Evolutionary conservation across 2,113 vertebrate genomes (phyloP).

Genomic region (Emydura subglobosa): DNA sequence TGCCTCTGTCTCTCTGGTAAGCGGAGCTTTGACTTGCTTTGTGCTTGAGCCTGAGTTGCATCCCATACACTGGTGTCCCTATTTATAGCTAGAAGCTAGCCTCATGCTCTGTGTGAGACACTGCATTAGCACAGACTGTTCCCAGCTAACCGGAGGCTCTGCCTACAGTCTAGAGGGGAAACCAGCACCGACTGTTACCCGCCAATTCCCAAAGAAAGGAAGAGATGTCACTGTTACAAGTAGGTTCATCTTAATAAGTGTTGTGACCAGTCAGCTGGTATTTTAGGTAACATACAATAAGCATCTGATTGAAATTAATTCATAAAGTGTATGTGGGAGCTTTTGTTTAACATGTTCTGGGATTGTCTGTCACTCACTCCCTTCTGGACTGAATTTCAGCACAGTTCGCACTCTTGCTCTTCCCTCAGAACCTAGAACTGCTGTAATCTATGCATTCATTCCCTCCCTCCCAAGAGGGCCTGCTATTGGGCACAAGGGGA

Average conservation of each 20-base stretch:
- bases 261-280: background rate
- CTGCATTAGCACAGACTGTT: background rate
- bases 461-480: background rate
- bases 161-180: background rate
- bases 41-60: background rate
- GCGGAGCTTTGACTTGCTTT: background rate
- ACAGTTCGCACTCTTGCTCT: background rate
- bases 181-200: background rate
- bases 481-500: background rate
- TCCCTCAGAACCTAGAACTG: background rate
- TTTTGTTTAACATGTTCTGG: background rate
- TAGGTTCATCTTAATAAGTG: background rate
- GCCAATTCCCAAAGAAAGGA: background rate
- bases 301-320: background rate
- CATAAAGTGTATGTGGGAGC: background rate
- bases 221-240: background rate
- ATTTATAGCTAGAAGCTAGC: background rate
- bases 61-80: background rate
- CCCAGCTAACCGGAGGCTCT: background rate
- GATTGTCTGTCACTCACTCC: background rate
- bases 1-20: background rate
- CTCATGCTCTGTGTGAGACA: background rate
- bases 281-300: background rate
- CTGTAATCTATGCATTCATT: background rate
- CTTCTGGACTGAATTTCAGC: background rate